Evolutionary conservation across 2,888 invertebrate species (phyloP), one percentile per base, ranked within the genome.

Genomic region (Meganola albula): DNA sequence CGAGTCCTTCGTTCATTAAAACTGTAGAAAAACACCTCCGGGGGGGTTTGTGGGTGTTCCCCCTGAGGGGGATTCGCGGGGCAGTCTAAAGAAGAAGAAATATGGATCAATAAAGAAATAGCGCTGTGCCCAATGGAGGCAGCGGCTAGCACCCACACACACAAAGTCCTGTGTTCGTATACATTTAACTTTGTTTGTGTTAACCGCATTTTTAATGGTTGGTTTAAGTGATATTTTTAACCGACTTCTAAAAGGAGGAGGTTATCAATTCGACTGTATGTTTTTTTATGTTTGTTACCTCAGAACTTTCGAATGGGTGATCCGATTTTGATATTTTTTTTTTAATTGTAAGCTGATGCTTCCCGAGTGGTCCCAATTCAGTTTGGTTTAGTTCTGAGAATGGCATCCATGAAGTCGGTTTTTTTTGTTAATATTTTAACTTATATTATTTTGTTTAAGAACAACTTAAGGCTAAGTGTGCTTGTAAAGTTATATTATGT

Each of bases 21-120:
- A 83, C 76, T 82, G 82, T 82, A 84, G 82, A 84, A 84, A 84
- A 83, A 83, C 83, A 80, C 77, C 72, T 69, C 72, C 62, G 63
- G 62, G 60, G 61, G 48, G 1, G 13, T 30, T 26, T 40, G 47
- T 40, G 43, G 35, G 34, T 37, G 25, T 28, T 36, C 48, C 48
- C 41, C 46, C 34, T 32, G 24, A 35, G 44, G 44, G 48, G 41
- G 50, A 27, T 34, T 20, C 43, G 64, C 58, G 69, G 76, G 75
- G 53, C 75, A 77, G 80, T 79, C 79, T 80, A 65, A 83, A 84
- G 84, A 84, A 83, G 77, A 86, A 86, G 86, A 86, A 86, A 86
- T 86, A 86, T 86, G 86, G 86, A 86, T 86, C 86, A 82, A 86
- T 86, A 86, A 86, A 86, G 86, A 86, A 86, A 85, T 85, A 73